Evolutionary conservation across 2,888 invertebrate species (phyloP), one percentile per base, ranked within the genome.

Genomic region (Machimus rusticus): DNA sequence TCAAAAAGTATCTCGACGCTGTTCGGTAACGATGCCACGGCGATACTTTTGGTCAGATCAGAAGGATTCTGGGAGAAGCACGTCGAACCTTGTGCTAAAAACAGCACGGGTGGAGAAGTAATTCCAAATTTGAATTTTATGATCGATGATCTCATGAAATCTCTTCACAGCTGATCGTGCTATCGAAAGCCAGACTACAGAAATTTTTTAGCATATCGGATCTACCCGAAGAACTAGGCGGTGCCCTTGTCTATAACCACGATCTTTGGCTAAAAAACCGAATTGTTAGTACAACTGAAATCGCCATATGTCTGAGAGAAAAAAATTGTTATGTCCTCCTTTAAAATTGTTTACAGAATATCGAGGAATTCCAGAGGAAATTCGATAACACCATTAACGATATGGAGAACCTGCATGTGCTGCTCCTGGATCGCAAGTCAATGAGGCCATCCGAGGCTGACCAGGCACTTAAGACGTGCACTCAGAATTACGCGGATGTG

Each of bases 41-140:
- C 93, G 86, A 92, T 95, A 89, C 94, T 96, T 90, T 95, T 96
- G 88, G 93, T 97, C 88, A 94, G 95, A 90, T 95, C 96, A 34
- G 96, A 96, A 90, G 95, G 95, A 78, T 96, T 96, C 92, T 95
- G 96, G 94, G 96, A 96, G 90, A 96, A 96, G 91, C 95, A 96
- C 90, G 95, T 96, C 77, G 95, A 96, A 91, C 95, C 95, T 90
- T 96, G 95, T 91, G 94, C 95, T 84, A 94, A 94, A 89, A 93
- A 94, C 2, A 94, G 94, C 89, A 94, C 94, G 89, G 94, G 95
- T 89, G 94, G 94, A 90, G 94, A 95, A 94, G 93, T 92, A 89
- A 89, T 12, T 66, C 66, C 9, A 66, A 66, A 23, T 5, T 81
- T 19, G 86, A 81, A 74, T 31, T 86, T 46, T 74, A 84, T 88